These are phyloP conservation scores for Casuarius casuarius DNA, from an alignment of 2,113 vertebrate species.

Conservation along the genomic window DNA sequence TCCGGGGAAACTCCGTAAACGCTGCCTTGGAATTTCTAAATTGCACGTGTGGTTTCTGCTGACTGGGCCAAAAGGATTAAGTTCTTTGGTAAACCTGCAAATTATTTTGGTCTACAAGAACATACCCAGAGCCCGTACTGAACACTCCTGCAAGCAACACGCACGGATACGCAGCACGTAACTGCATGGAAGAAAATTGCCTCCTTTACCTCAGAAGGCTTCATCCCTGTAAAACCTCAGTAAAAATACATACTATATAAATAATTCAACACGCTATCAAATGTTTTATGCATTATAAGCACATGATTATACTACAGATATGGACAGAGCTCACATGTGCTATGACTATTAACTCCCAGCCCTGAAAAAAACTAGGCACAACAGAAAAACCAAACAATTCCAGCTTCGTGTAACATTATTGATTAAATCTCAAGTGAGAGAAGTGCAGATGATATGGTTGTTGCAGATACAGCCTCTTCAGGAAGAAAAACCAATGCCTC, in stretches of 20 bases:
- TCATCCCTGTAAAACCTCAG: conserved; percentile 38
- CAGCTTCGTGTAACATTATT: background rate
- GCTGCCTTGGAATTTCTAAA: background rate
- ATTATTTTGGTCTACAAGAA: background rate
- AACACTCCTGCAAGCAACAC: conserved; percentile 31
- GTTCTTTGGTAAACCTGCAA: background rate
- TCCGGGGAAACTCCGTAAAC: background rate
- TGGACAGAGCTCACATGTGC: conserved; percentile 28
- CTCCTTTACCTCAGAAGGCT: conserved; percentile 64
- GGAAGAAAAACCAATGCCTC: background rate
- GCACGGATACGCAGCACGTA: conserved; percentile 26
- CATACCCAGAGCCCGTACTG: background rate
- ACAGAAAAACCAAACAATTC: conserved; percentile 34
- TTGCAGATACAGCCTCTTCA: background rate
- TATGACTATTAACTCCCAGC: conserved; percentile 6
- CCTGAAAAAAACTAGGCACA: background rate
- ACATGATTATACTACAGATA: conserved; percentile 66
- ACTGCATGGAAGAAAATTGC: conserved; percentile 51
- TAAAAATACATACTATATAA: conserved; percentile 59
- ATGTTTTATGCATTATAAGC: conserved; percentile 68
- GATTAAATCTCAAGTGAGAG: conserved; percentile 32
- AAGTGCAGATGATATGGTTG: background rate
- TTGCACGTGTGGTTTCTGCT: background rate
- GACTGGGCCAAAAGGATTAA: conserved; percentile 18
- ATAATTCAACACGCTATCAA: conserved; percentile 59